These are phyloP conservation scores for Heliothis virescens DNA, from an alignment of 1,140 invertebrate species.

Conservation along the genomic window DNA sequence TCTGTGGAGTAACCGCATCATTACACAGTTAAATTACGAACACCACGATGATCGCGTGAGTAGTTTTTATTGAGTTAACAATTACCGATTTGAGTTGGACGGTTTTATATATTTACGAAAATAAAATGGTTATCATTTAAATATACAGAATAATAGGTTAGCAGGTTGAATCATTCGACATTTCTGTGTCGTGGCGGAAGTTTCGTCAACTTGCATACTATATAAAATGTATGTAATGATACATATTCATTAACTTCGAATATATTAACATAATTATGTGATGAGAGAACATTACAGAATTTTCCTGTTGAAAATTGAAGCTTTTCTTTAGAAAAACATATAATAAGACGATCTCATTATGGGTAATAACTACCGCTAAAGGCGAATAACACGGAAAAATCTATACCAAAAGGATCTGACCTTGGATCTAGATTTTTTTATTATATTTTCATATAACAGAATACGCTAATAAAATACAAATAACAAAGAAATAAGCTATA, in stretches of 20 bases:
- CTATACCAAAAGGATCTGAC: not conserved
- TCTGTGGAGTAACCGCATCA: constrained; percentile 8
- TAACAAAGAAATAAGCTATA: not conserved
- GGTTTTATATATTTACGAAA: constrained; percentile 5
- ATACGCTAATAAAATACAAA: not conserved
- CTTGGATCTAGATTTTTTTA: not conserved
- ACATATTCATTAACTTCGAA: constrained; percentile 16
- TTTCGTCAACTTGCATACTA: constrained; percentile 8
- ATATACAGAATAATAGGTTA: constrained; percentile 41
- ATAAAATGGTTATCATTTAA: constrained; percentile 12
- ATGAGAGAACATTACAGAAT: not conserved
- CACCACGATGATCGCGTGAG: constrained; percentile 26
- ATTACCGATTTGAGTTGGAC: constrained; percentile 37
- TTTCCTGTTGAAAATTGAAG: not conserved
- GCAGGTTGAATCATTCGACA: constrained; percentile 30
- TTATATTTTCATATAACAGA: not conserved
- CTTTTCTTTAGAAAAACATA: too few relatives aligned
- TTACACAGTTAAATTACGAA: constrained; percentile 20
- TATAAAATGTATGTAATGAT: constrained; percentile 35
- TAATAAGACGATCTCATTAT: too few relatives aligned
- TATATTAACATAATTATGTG: constrained; percentile 7
- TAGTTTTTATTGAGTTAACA: constrained; percentile 11
- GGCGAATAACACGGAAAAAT: not conserved
- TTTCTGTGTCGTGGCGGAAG: constrained; percentile 39
- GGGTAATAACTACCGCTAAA: too few relatives aligned